Conservation (phyloP, 2,888 invertebrate genomes). For the Pimpla rufipes region DNA sequence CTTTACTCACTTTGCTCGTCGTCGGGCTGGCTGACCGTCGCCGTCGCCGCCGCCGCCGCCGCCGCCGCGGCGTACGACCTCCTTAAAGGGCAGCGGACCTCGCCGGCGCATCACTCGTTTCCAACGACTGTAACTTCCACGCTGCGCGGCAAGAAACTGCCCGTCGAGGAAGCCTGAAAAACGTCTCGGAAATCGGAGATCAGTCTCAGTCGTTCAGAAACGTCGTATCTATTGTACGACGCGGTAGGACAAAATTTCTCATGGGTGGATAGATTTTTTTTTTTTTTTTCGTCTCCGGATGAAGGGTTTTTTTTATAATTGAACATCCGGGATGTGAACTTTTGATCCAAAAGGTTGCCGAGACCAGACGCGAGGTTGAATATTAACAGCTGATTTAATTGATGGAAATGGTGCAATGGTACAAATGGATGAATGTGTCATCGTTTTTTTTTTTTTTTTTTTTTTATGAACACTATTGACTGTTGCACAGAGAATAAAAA, state of each 20-base stretch:
- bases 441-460: too few relatives aligned
- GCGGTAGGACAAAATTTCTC: not conserved
- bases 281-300: not conserved
- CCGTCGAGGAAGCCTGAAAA: constrained; percentile 5
- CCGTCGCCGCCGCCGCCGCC: constrained; percentile 1
- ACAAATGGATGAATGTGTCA: too few relatives aligned
- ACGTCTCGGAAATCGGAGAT: constrained; percentile 24
- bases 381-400: not conserved
- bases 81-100: constrained; percentile 44
- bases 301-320: too few relatives aligned
- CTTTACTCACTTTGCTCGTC: constrained; percentile 29
- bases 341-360: too few relatives aligned
- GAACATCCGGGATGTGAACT: too few relatives aligned
- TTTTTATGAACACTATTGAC: too few relatives aligned
- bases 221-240: not conserved
- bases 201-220: not conserved
- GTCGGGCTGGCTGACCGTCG: constrained; percentile 27
- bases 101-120: constrained; percentile 26
- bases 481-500: too few relatives aligned
- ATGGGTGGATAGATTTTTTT: not conserved
- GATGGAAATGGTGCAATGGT: too few relatives aligned
- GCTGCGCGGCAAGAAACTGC: not conserved
- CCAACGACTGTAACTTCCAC: constrained; percentile 16
- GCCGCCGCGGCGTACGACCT: constrained; percentile 41
- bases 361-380: not conserved